Evolutionary conservation across 2,888 invertebrate genomes (phyloP).

Genomic region (Hypomecis atomaria): DNA sequence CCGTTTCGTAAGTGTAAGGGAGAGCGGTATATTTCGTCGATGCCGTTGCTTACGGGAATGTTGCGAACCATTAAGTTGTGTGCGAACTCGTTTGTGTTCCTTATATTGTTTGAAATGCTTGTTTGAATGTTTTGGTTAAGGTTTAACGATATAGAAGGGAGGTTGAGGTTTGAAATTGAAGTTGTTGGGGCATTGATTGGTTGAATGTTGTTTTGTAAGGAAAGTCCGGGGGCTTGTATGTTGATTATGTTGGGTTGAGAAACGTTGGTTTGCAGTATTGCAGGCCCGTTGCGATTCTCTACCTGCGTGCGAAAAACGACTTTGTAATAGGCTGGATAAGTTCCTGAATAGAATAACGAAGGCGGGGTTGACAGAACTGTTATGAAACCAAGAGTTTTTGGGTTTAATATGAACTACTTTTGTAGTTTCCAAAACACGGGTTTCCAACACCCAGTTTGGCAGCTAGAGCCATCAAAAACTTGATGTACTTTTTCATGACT

Average conservation of each 20-base stretch:
- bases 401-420: no score
- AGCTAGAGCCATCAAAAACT: no score
- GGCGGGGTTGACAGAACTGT: no score
- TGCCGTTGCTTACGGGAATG: constrained; percentile 68
- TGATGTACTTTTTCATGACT: no score
- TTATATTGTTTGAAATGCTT: constrained; percentile 64
- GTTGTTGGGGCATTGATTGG: constrained; percentile 59
- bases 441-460: no score
- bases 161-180: constrained; percentile 59
- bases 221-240: constrained; percentile 62
- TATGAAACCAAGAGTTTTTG: no score
- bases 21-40: constrained; percentile 66
- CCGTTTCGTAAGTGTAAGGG: constrained; percentile 66
- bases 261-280: constrained; percentile 63
- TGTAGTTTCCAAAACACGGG: no score
- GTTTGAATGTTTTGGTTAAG: constrained; percentile 62
- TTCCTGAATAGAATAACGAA: background rate
- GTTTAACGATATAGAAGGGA: constrained; percentile 69
- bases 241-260: constrained; percentile 66
- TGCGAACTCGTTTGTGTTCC: constrained; percentile 65
- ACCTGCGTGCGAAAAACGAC: constrained; percentile 53
- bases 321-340: background rate
- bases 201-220: constrained; percentile 58
- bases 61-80: constrained; percentile 73
- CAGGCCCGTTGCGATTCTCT: constrained; percentile 73